Percentiles rank a stretch among this genome's conserved stretches.
phyloP scores from a whole-genome alignment of 2,113 vertebrate species.

The Cynocephalus volans region DNA sequence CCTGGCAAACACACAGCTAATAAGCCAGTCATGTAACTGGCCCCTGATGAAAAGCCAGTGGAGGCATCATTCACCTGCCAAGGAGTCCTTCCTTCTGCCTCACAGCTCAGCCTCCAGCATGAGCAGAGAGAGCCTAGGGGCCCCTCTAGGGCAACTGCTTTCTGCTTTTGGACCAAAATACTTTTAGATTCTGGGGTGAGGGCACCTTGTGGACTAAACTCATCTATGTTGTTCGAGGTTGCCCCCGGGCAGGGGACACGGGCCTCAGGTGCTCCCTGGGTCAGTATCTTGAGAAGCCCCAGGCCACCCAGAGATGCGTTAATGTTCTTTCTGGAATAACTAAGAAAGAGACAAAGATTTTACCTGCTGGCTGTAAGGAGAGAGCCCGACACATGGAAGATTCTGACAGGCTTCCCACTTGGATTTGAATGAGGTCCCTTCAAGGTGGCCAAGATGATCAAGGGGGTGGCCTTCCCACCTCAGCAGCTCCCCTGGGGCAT shows the following conservation, averaged over 20 bases:
- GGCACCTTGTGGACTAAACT: background rate
- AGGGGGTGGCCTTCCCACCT: background rate
- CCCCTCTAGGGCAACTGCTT: background rate
- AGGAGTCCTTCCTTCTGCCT: background rate
- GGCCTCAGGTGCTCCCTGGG: background rate
- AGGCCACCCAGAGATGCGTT: no score
- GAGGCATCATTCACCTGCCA: background rate
- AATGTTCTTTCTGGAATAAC: no score
- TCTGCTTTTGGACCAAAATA: background rate
- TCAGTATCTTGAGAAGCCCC: background rate
- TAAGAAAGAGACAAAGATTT: background rate
- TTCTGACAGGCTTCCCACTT: background rate
- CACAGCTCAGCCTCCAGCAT: no score
- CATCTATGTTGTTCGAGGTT: background rate
- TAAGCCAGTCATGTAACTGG: background rate
- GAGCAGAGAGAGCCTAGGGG: background rate
- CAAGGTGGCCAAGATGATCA: background rate
- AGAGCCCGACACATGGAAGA: background rate
- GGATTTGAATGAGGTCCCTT: background rate
- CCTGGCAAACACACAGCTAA: no score
- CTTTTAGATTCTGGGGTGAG: background rate
- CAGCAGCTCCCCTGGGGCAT: no score
- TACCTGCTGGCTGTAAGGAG: background rate
- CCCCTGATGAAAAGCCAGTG: no score
- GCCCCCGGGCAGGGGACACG: background rate